These are phyloP conservation scores for Drosophila teissieri DNA, from an alignment of 1,140 invertebrate genomes.

Conservation along the genomic window DNA sequence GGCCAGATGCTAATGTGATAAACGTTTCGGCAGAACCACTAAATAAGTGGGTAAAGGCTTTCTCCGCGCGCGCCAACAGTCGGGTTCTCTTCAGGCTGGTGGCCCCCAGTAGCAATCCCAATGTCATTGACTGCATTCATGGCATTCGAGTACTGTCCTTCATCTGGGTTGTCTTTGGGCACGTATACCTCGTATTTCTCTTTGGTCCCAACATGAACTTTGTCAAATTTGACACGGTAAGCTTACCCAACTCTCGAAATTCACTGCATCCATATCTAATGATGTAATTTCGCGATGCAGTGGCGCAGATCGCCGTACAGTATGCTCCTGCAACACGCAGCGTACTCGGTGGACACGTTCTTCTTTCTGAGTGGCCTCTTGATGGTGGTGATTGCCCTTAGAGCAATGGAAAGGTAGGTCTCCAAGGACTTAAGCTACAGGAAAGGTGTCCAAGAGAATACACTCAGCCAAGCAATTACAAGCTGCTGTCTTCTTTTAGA, in stretches of 20 bases:
- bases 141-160: constrained; percentile 87
- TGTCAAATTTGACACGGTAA: constrained; percentile 1
- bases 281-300: background rate
- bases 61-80: constrained; percentile 51
- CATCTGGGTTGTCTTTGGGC: constrained; percentile 88
- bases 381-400: constrained; percentile 87
- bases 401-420: constrained; percentile 87
- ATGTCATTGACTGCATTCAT: constrained; percentile 85
- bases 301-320: constrained; percentile 85
- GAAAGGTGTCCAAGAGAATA: no score
- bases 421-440: no score
- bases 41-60: constrained; percentile 39
- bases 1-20: background rate
- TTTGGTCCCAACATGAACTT: constrained; percentile 64
- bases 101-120: constrained; percentile 44
- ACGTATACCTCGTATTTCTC: constrained; percentile 82
- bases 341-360: constrained; percentile 95
- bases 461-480: no score
- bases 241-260: background rate
- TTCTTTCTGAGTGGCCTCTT: constrained; percentile 92
- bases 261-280: background rate
- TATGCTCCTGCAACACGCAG: constrained; percentile 86
- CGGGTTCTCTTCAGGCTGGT: constrained; percentile 46
- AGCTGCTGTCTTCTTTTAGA: no score
- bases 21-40: constrained; percentile 18